Conservation (phyloP, 2,888 invertebrate species). For the Meandrusa payeni region DNA sequence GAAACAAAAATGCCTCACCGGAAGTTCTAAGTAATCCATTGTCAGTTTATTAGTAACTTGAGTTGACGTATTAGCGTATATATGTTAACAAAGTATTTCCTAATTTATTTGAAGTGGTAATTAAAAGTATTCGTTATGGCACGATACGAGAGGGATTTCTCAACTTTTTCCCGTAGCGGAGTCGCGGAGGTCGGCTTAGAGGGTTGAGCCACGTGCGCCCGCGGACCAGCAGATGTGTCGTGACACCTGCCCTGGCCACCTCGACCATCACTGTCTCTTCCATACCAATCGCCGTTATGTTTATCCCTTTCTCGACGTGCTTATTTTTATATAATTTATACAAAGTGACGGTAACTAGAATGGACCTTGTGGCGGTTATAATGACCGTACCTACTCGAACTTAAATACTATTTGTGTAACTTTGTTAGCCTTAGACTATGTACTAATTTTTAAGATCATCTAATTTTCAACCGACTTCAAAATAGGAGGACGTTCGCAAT, state of each 20-base stretch:
- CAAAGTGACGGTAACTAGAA: constrained; percentile 78
- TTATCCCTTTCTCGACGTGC: constrained; percentile 62
- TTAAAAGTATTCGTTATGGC: constrained; percentile 33
- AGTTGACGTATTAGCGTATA: constrained; percentile 11
- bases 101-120: constrained; percentile 15
- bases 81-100: constrained; percentile 21
- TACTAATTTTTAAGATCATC: constrained; percentile 8
- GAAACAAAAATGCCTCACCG: neutral
- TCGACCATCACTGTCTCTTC: constrained; percentile 62
- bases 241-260: constrained; percentile 77
- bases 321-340: constrained; percentile 80
- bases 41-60: constrained; percentile 1
- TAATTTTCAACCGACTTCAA: constrained; percentile 7
- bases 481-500: too few relatives aligned
- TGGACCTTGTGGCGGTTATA: constrained; percentile 70
- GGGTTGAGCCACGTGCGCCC: constrained; percentile 76
- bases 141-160: constrained; percentile 50
- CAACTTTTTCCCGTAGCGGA: constrained; percentile 59
- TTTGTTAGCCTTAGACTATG: constrained; percentile 18
- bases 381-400: constrained; percentile 56
- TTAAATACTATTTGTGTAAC: constrained; percentile 54
- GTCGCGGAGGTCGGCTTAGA: constrained; percentile 61
- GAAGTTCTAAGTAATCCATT: neutral
- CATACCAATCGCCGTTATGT: constrained; percentile 43
- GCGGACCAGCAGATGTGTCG: constrained; percentile 71